Conservation (phyloP, 2,113 vertebrate genomes). For the Istiophorus platypterus region DNA sequence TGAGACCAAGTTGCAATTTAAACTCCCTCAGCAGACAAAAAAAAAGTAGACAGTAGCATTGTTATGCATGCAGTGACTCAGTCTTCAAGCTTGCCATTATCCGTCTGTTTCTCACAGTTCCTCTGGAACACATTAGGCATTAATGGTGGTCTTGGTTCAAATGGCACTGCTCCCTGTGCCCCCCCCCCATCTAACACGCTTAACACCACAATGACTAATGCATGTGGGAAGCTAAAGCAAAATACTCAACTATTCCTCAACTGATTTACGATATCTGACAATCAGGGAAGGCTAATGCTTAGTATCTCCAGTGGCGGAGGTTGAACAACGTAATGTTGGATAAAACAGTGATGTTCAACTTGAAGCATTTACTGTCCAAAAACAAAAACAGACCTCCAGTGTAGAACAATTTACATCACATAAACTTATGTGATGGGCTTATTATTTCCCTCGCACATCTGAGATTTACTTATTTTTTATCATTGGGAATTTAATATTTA, state of each 20-base stretch:
- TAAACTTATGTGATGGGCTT: no score
- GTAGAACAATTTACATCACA: no score
- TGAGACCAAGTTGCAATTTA: background rate
- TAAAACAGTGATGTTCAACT: no score
- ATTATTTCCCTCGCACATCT: no score
- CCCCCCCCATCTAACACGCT: background rate
- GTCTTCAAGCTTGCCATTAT: slow-evolving; percentile 1
- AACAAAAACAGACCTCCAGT: no score
- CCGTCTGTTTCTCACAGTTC: background rate
- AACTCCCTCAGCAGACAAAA: background rate
- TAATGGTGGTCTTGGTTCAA: slow-evolving; percentile 19
- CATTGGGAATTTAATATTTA: no score
- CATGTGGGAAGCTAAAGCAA: slow-evolving; percentile 25
- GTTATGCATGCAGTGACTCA: slow-evolving; percentile 14
- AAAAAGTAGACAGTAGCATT: background rate
- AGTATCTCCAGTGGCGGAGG: background rate
- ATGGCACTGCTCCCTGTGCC: background rate
- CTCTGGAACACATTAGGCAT: slow-evolving; percentile 8
- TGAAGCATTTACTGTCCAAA: no score
- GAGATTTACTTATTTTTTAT: no score
- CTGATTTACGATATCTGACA: background rate
- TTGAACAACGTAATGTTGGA: no score
- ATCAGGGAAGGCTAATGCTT: background rate
- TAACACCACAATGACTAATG: slow-evolving; percentile 13
- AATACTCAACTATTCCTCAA: background rate